Conservation (phyloP, 2,888 invertebrate genomes). For the Nomada goodeniana region DNA sequence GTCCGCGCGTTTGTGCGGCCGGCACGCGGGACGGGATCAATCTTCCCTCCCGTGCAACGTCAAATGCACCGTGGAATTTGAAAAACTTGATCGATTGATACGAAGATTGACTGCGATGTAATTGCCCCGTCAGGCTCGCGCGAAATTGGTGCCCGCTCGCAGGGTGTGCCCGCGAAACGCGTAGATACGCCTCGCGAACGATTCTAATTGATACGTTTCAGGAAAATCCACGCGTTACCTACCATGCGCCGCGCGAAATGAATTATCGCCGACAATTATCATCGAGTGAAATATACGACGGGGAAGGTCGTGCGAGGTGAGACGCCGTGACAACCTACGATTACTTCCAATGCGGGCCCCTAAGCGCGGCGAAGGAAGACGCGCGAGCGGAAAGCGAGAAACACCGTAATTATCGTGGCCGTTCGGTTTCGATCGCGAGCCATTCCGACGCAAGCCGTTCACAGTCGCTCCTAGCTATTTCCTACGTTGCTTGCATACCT, state of each 20-base stretch:
- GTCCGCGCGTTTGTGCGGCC: neutral
- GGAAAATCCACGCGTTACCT: slow-evolving; percentile 51
- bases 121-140: neutral
- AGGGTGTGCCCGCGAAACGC: neutral
- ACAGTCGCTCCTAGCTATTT: neutral
- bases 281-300: slow-evolving; percentile 61
- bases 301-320: slow-evolving; percentile 58
- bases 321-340: slow-evolving; percentile 65
- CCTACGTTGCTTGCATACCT: neutral
- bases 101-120: neutral
- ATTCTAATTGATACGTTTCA: slow-evolving; percentile 59
- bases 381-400: slow-evolving; percentile 45
- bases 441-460: neutral
- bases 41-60: neutral
- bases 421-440: slow-evolving; percentile 47
- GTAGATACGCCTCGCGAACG: slow-evolving; percentile 4
- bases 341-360: slow-evolving; percentile 62
- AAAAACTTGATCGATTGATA: neutral
- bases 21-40: neutral
- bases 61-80: neutral
- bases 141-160: slow-evolving; percentile 4
- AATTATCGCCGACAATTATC: slow-evolving; percentile 69
- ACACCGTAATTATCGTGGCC: slow-evolving; percentile 60
- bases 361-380: slow-evolving; percentile 46
- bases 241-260: slow-evolving; percentile 44